Percentiles rank a stretch among this genome's conserved stretches.
Conservation (phyloP, 2,888 invertebrate genomes). For the Oligia latruncula region DNA sequence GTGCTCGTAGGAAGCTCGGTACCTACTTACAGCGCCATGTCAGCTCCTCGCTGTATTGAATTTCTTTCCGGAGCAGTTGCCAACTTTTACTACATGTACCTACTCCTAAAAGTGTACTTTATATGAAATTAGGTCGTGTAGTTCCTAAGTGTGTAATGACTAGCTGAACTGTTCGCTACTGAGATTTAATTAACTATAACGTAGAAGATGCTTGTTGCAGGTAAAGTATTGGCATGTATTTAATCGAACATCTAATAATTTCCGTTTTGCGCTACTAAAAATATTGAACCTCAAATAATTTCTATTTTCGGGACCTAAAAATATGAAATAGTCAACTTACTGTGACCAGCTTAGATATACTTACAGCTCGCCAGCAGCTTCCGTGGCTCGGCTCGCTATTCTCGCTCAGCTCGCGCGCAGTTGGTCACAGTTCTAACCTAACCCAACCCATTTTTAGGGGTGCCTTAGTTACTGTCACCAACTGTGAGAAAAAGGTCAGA, state of each 20-base stretch:
- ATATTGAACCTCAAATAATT: neutral
- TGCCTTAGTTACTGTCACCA: neutral
- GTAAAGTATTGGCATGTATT: neutral
- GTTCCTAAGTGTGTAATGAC: constrained; percentile 14
- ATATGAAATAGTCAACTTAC: neutral
- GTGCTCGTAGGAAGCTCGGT: constrained; percentile 16
- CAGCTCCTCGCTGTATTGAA: constrained; percentile 55
- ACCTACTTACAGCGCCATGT: constrained; percentile 43
- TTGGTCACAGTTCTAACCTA: neutral
- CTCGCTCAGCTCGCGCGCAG: neutral
- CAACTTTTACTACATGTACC: constrained; percentile 50
- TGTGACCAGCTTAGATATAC: neutral
- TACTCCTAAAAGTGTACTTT: constrained; percentile 28
- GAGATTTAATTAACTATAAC: constrained; percentile 17
- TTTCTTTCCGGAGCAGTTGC: constrained; percentile 49
- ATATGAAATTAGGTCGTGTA: constrained; percentile 30
- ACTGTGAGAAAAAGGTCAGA: neutral
- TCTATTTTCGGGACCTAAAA: neutral
- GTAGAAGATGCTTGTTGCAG: neutral
- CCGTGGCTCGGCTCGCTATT: neutral
- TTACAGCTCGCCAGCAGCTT: neutral
- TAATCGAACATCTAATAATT: neutral
- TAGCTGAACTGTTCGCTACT: neutral
- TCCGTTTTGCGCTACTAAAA: neutral
- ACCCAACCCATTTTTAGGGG: neutral